Evolutionary conservation across 2,888 invertebrate genomes (phyloP).

Genomic region (Campopleginae sp.): DNA sequence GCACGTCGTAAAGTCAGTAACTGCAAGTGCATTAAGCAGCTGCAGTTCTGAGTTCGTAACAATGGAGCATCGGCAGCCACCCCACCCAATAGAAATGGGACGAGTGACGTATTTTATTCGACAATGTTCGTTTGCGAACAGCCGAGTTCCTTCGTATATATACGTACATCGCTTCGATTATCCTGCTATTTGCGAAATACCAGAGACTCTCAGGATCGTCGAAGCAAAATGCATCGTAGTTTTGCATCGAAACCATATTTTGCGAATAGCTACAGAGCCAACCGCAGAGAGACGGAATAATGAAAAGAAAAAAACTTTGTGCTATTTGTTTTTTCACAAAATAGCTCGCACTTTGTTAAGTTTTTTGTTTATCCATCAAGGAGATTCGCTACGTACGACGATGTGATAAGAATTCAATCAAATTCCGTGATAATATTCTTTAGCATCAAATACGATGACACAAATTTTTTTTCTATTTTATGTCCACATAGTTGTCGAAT

Average conservation of each 20-base stretch:
- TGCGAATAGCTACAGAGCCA: not conserved
- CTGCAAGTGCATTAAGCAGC: constrained; percentile 23
- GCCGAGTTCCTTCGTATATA: not conserved
- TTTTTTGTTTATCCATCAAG: not conserved
- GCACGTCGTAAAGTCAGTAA: not conserved
- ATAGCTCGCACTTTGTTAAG: not conserved
- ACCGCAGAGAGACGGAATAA: not conserved
- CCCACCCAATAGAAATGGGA: not conserved
- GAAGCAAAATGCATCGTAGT: not conserved
- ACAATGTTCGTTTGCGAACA: constrained; percentile 9
- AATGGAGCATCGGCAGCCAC: constrained; percentile 1
- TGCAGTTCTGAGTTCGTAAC: constrained; percentile 6
- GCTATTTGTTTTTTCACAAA: not conserved
- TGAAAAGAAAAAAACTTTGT: not conserved
- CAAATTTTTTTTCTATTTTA: too few species aligned
- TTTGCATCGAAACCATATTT: constrained; percentile 17
- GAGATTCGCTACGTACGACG: too few species aligned
- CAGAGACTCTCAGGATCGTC: constrained; percentile 6
- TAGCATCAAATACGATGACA: too few species aligned
- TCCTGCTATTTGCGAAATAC: constrained; percentile 17
- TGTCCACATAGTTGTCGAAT: too few species aligned
- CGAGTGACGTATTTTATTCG: constrained; percentile 16
- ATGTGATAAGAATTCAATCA: too few species aligned
- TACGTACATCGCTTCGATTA: constrained; percentile 32
- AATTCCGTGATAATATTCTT: too few species aligned